phyloP scores from a whole-genome alignment of 2,797 vertebrate species.

The Bovichtus diacanthus region DNA sequence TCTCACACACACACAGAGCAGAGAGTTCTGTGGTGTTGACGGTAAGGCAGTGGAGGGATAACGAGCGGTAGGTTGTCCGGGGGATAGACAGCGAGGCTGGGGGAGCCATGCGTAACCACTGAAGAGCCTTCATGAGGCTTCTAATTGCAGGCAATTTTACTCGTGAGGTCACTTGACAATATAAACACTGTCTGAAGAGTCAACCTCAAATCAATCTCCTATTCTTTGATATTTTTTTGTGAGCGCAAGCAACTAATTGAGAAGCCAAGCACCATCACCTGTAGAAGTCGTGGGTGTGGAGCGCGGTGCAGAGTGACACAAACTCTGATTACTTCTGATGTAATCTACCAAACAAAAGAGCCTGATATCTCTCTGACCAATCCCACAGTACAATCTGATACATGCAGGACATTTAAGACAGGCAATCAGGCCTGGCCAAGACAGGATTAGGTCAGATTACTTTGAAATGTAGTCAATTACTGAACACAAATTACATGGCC shows the following conservation, averaged over 20 bases:
- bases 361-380: not conserved
- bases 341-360: constrained; percentile 15
- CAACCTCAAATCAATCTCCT: constrained; percentile 42
- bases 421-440: constrained; percentile 6
- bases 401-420: constrained; percentile 2
- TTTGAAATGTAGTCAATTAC: too few relatives aligned
- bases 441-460: too few relatives aligned
- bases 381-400: not conserved
- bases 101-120: constrained; percentile 44
- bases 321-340: constrained; percentile 23
- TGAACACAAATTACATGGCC: too few relatives aligned
- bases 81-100: constrained; percentile 40
- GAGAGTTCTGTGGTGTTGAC: constrained; percentile 55
- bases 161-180: constrained; percentile 64
- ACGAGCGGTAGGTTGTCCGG: constrained; percentile 39
- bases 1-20: constrained; percentile 7
- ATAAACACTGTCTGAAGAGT: constrained; percentile 45
- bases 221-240: constrained; percentile 26
- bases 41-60: constrained; percentile 50
- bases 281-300: constrained; percentile 12
- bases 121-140: constrained; percentile 26
- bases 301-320: not conserved
- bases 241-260: constrained; percentile 7
- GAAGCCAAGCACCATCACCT: constrained; percentile 33
- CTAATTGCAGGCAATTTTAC: constrained; percentile 29